phyloP scores from a whole-genome alignment of 2,888 invertebrate species.

The Eupsilia transversa region DNA sequence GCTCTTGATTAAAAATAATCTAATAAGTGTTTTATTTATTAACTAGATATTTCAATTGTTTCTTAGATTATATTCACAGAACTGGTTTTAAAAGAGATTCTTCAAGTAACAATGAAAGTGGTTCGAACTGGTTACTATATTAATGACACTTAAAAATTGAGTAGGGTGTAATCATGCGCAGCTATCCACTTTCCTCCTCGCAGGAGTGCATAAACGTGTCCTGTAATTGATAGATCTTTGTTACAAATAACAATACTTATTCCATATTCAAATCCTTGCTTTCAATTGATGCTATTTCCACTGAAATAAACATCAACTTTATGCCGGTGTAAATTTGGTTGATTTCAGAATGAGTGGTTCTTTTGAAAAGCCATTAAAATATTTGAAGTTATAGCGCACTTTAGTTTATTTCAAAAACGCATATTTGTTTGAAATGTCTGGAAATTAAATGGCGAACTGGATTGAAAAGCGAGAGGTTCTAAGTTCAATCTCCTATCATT shows the following conservation, averaged over 20 bases:
- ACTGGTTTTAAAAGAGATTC: neutral
- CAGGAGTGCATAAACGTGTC: neutral
- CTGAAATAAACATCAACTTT: neutral
- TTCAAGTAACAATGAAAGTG: conserved; percentile 6
- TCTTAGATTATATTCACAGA: neutral
- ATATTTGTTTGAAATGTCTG: neutral
- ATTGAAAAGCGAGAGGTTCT: neutral
- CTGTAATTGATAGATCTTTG: neutral
- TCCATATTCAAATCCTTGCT: neutral
- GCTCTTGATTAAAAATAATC: neutral
- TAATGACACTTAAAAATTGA: neutral
- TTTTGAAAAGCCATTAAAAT: neutral
- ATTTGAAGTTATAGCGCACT: neutral
- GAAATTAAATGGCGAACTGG: no score
- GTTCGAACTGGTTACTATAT: conserved; percentile 5
- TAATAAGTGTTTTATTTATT: neutral
- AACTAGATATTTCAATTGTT: conserved; percentile 2
- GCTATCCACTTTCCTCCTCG: neutral
- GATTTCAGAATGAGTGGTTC: neutral
- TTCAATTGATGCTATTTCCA: neutral
- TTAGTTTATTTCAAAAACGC: neutral
- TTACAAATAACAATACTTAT: neutral
- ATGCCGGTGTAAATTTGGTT: neutral
- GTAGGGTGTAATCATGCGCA: neutral
- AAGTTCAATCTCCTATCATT: neutral